Evolutionary conservation across 2,888 invertebrate species (phyloP).

Genomic region (Crossocerus cetratus): DNA sequence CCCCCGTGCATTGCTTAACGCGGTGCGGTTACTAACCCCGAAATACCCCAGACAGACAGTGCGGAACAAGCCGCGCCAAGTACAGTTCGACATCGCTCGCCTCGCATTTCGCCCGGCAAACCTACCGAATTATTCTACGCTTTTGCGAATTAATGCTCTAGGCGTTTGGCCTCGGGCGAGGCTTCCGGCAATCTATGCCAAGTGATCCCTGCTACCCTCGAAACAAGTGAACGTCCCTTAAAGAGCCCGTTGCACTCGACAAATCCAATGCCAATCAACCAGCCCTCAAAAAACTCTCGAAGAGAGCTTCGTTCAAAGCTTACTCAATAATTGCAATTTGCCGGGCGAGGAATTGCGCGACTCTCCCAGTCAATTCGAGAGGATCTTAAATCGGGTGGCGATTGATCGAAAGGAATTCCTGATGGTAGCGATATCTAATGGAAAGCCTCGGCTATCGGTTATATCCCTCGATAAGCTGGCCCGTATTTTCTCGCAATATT

Average conservation of each 20-base stretch:
- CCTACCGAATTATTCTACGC: constrained; percentile 29
- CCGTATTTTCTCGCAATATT: not conserved
- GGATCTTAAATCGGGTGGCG: not conserved
- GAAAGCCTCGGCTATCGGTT: not conserved
- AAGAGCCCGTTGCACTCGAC: too few relatives aligned
- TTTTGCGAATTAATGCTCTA: not conserved
- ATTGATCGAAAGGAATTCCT: not conserved
- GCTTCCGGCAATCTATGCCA: too few relatives aligned
- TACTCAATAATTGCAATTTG: too few relatives aligned
- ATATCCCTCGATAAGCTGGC: not conserved
- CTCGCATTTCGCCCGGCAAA: constrained; percentile 34
- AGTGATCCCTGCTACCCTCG: too few relatives aligned
- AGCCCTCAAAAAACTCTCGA: too few relatives aligned
- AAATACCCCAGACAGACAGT: constrained; percentile 40
- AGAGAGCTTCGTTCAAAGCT: too few relatives aligned
- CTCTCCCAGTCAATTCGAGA: not conserved
- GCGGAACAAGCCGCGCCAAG: constrained; percentile 33
- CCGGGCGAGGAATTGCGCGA: not conserved
- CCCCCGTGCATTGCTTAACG: constrained; percentile 2
- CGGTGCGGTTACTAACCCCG: constrained; percentile 30
- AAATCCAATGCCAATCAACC: too few relatives aligned
- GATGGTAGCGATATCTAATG: not conserved
- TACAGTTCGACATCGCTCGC: constrained; percentile 36
- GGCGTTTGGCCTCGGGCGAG: not conserved
- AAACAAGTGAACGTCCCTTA: too few relatives aligned